Evolutionary conservation across 2,888 invertebrate species (phyloP).

Genomic region (Heliconius ethilla): DNA sequence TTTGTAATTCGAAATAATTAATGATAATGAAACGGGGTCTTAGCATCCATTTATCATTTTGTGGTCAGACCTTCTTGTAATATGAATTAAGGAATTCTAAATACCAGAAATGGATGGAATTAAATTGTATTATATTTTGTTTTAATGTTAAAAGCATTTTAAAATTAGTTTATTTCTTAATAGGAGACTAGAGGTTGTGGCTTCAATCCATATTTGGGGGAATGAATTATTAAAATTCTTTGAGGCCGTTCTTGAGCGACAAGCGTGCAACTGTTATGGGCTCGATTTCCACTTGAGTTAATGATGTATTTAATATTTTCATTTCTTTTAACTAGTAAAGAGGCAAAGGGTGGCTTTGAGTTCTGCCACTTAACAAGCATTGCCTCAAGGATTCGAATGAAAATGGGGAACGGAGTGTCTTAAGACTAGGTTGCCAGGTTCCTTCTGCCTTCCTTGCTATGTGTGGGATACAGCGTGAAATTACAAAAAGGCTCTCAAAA

Average conservation of each 20-base stretch:
- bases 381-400: too few relatives aligned
- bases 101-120: neutral
- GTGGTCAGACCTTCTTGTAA: slow-evolving; percentile 51
- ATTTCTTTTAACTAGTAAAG: neutral
- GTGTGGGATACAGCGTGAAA: too few relatives aligned
- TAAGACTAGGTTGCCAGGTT: too few relatives aligned
- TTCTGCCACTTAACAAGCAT: neutral
- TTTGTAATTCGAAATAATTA: slow-evolving; percentile 47
- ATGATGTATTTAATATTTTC: neutral
- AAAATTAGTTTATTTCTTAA: neutral
- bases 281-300: neutral
- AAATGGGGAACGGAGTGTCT: too few relatives aligned
- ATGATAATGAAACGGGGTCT: slow-evolving; percentile 60
- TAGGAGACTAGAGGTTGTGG: neutral
- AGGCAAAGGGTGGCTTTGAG: neutral
- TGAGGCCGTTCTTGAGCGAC: too few relatives aligned
- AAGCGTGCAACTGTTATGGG: too few relatives aligned
- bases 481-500: too few relatives aligned
- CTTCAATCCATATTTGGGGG: neutral
- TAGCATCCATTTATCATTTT: slow-evolving; percentile 57
- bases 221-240: too few relatives aligned
- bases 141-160: neutral
- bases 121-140: neutral
- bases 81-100: slow-evolving; percentile 18
- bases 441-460: too few relatives aligned